Evolutionary conservation across 2,888 invertebrate species (phyloP), one percentile per base, ranked within the genome.

Genomic region (Machimus rusticus): DNA sequence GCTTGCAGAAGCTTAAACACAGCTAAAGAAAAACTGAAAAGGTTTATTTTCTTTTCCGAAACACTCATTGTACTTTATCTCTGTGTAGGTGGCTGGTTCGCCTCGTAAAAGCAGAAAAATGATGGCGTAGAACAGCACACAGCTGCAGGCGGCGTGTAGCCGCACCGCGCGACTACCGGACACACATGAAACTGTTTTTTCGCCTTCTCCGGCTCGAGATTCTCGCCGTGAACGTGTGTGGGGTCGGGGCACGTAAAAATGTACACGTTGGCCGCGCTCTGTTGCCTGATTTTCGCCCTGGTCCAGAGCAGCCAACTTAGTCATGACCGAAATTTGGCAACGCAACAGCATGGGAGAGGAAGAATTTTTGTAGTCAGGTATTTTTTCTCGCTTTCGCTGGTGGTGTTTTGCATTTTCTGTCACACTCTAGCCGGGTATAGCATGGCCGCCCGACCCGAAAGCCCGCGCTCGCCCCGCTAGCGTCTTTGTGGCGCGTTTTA

Each of bases 191-290:
- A 39, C 55, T 74, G 34, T 84, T 55, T 66, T 84, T 55, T 19
- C 51, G 39, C 9, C 28, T 46, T 8, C 43, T 51, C 28, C 46
- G 12, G 66, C 66, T 66, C 66, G n/a, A n/a, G n/a, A 28, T 66
- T 66, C 66, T 19, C 19, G 43, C 1, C 2, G 14, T 12, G 16
- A 79, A 39, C 16, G 16, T 37, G 46, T 12, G 43, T n/a, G 39
- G 16, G 19, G 4, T 4, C 31, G 37, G 3, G 43, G n/a, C 51
- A 3, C 39, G 76, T 76, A 76, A 76, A 76, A 51, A 28, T 81
- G 81, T 55, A 81, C 81, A 81, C 55, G 81, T 81, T 51, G 81
- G 28, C 81, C 31, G 14, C 19, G 81, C 81, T 51, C 51, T 51
- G 81, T 81, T 81, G 81, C 34, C 81, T 81, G 46, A 55, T 55